Percentiles rank a stretch among this genome's conserved stretches.
Conservation (phyloP, 2,113 vertebrate genomes). For the Atlantisia rogersi region DNA sequence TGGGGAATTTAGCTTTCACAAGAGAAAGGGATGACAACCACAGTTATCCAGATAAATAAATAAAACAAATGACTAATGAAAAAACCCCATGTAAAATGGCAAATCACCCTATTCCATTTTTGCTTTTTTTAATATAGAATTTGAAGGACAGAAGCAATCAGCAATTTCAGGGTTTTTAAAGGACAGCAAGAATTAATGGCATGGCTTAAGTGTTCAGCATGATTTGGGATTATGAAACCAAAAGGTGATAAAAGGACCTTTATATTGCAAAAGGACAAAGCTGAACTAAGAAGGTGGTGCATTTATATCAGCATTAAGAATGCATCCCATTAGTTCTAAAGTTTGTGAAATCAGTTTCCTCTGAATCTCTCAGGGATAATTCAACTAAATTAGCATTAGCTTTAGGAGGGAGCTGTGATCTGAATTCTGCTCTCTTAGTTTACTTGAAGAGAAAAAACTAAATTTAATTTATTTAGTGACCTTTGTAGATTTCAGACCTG, state of each 20-base stretch:
- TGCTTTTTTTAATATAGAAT: neutral
- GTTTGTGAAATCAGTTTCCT: constrained; percentile 37
- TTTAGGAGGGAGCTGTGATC: constrained; percentile 46
- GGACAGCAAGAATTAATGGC: neutral
- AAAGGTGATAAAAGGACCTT: constrained; percentile 28
- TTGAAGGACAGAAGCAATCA: constrained; percentile 2
- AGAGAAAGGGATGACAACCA: neutral
- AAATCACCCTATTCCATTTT: neutral
- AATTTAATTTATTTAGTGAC: constrained; percentile 62
- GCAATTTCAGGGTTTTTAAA: neutral
- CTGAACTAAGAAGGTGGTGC: neutral
- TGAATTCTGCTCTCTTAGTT: constrained; percentile 42
- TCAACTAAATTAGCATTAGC: constrained; percentile 55
- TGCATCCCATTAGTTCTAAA: constrained; percentile 30
- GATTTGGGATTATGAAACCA: constrained; percentile 45
- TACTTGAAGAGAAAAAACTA: constrained; percentile 10
- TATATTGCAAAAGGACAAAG: constrained; percentile 16
- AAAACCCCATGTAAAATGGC: neutral
- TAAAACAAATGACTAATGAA: neutral
- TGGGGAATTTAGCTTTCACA: neutral
- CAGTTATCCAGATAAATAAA: neutral
- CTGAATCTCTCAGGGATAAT: constrained; percentile 36
- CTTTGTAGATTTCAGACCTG: constrained; percentile 57
- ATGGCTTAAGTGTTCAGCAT: constrained; percentile 23
- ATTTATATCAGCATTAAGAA: constrained; percentile 42